Evolutionary conservation across 2,888 invertebrate genomes (phyloP), one percentile per base, ranked within the genome.

Genomic region (Cryptophagus acutangulus): DNA sequence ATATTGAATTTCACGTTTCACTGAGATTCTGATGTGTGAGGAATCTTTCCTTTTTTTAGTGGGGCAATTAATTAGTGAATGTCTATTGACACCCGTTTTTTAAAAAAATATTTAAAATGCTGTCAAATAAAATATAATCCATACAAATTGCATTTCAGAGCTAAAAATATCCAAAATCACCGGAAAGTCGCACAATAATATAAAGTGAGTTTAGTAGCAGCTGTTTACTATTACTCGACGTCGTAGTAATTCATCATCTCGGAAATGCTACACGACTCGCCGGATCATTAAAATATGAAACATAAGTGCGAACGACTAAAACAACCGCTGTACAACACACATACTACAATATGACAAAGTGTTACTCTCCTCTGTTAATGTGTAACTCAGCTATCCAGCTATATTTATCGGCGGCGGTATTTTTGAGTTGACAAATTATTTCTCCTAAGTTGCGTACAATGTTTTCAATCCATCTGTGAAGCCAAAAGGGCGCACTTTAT

Each of bases 231-330:
- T 59, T 57, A 59, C 54, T 57, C 52, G 49, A 48, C 48, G 58
- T 40, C 54, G 48, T 47, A 49, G 48, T 43, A 54, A 61, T 61
- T 58, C 58, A 59, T 61, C 61, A 61, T 59, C 44, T 54, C 48
- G 31, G 38, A 51, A 50, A 52, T 40, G 48, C 47, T 52, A 54
- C 57, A 57, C 45, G 51, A 45, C 52, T 57, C 55, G 54, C 57
- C 55, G 58, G 58, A 57, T 61, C 59, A 61, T 63, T 63, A 63
- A 63, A 63, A 61, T 62, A 61, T 57, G 60, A 59, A 63, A 63
- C 62, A 63, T 62, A 60, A 63, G 59, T 59, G 59, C 50, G 58
- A 58, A 62, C 58, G n/a, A n/a, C n/a, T n/a, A 55, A 50, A 44
- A 59, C 55, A 44, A 46, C 52, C 54, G 58, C 57, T 58, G 56